A percentile compares a stretch with the other conserved stretches of the same genome.
These are phyloP conservation scores for Drosophila pseudoananassae DNA, from an alignment of 1,140 invertebrate species.

Conservation along the genomic window DNA sequence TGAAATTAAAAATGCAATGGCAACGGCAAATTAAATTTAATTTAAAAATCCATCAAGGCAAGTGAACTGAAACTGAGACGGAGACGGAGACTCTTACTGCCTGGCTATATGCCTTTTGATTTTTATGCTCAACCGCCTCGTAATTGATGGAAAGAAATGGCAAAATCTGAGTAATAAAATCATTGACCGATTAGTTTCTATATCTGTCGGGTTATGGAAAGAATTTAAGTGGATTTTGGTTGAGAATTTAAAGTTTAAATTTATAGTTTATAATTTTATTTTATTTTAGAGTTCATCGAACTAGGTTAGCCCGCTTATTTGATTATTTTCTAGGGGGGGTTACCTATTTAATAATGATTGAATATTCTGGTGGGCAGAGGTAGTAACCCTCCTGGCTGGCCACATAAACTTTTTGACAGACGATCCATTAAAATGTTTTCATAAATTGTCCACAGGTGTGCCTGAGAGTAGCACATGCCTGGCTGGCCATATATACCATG, in stretches of 20 bases:
- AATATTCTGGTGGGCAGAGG: conserved; percentile 4
- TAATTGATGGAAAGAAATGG: conserved; percentile 25
- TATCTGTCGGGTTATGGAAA: conserved; percentile 9
- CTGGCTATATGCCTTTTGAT: conserved; percentile 14
- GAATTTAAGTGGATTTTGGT: conserved; percentile 2
- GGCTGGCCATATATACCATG: neutral
- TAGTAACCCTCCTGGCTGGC: neutral
- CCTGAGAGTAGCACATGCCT: conserved; percentile 16
- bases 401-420: conserved; percentile 66
- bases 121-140: conserved; percentile 19
- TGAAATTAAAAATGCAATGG: conserved; percentile 44
- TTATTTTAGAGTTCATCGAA: neutral
- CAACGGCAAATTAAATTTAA: conserved; percentile 52
- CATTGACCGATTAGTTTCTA: conserved; percentile 35
- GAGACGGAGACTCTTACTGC: neutral
- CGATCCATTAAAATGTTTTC: conserved; percentile 76
- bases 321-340: neutral
- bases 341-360: neutral
- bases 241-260: neutral
- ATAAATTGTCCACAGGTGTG: conserved; percentile 72
- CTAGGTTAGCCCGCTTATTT: neutral
- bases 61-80: neutral
- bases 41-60: conserved; percentile 49
- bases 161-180: conserved; percentile 32
- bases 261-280: no score